Conservation (phyloP, 2,797 vertebrate species). For the Octomys mimax region DNA sequence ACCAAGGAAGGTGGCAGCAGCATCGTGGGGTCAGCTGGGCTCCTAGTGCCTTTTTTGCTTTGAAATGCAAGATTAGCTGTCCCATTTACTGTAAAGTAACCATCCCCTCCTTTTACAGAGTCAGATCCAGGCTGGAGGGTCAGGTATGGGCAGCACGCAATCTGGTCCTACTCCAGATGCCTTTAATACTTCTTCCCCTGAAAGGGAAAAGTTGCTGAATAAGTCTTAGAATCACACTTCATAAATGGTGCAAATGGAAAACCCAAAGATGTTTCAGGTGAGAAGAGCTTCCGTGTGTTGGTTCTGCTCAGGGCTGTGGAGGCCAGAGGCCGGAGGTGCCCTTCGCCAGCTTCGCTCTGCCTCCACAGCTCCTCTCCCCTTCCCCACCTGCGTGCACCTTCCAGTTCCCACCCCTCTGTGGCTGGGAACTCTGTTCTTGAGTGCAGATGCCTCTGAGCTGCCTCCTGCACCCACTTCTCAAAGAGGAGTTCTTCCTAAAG, state of each 20-base stretch:
- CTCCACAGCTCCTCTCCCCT: rapidly evolving
- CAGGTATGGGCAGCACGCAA: not conserved
- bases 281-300: rapidly evolving
- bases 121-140: not conserved
- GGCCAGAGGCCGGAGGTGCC: not conserved
- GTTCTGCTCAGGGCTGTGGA: not conserved
- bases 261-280: no score
- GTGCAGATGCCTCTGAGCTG: not conserved
- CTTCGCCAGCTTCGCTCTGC: rapidly evolving
- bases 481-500: no score
- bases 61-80: not conserved
- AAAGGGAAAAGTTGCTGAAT: not conserved
- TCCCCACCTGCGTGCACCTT: no score
- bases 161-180: not conserved
- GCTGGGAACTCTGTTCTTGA: not conserved
- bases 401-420: not conserved
- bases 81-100: not conserved
- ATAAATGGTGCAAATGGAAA: not conserved
- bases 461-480: rapidly evolving
- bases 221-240: not conserved
- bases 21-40: no score
- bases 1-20: rapidly evolving
- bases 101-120: not conserved
- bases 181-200: not conserved
- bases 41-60: not conserved